These are phyloP conservation scores for Struthidea cinerea DNA, from an alignment of 2,113 vertebrate species.

Conservation along the genomic window DNA sequence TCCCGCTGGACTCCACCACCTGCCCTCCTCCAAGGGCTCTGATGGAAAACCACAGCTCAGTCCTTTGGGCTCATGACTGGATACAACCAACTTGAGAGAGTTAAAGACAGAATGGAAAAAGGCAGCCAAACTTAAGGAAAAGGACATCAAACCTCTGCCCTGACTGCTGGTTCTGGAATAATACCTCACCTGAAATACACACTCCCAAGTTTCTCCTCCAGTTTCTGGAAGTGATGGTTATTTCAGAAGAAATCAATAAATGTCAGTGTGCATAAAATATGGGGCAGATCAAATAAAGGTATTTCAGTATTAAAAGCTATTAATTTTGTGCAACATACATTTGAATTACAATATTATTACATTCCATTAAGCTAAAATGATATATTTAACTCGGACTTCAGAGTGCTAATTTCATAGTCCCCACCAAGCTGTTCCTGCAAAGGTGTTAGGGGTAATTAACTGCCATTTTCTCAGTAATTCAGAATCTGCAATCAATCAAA, in stretches of 20 bases:
- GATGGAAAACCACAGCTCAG: not conserved
- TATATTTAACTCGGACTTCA: slow-evolving; percentile 63
- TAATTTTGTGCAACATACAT: slow-evolving; percentile 52
- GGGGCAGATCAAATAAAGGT: slow-evolving; percentile 58
- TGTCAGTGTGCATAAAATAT: slow-evolving; percentile 48
- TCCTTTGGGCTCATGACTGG: not conserved
- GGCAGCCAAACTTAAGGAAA: not conserved
- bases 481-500: slow-evolving; percentile 78
- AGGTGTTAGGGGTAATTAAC: slow-evolving; percentile 77
- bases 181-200: not conserved
- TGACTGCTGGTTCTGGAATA: not conserved
- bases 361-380: slow-evolving; percentile 60
- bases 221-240: slow-evolving; percentile 38
- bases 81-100: not conserved
- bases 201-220: not conserved
- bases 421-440: slow-evolving; percentile 60
- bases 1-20: fast-evolving
- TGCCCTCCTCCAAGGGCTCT: not conserved
- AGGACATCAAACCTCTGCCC: not conserved
- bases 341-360: slow-evolving; percentile 69
- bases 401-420: slow-evolving; percentile 70
- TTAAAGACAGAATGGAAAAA: not conserved
- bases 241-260: slow-evolving; percentile 68
- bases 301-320: slow-evolving; percentile 65
- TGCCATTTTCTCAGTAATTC: slow-evolving; percentile 72